A percentile compares a stretch with the other conserved stretches of the same genome.
Conservation (phyloP, 2,113 vertebrate species). For the Urocolius indicus region DNA sequence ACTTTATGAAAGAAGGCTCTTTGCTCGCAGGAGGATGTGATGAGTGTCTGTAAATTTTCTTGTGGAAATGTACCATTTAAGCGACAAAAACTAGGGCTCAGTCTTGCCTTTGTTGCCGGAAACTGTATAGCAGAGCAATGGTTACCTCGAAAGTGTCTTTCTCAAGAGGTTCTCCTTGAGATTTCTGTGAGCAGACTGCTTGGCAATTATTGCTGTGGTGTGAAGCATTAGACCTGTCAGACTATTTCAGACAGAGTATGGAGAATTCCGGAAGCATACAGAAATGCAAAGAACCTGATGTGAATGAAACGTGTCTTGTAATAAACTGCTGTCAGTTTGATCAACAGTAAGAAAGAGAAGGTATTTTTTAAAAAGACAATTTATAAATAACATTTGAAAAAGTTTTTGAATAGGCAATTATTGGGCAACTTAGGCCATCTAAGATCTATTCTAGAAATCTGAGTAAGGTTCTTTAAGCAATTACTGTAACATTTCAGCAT, state of each 20-base stretch:
- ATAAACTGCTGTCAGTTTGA: background rate
- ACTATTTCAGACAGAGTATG: accelerated
- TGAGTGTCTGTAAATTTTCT: background rate
- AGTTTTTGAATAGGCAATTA: background rate
- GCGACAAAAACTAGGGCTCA: background rate
- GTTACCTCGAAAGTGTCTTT: background rate
- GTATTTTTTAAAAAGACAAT: background rate
- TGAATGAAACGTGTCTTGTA: background rate
- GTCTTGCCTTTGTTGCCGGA: background rate
- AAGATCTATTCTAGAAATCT: background rate
- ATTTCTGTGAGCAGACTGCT: background rate
- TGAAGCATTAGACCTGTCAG: background rate
- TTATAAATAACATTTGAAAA: background rate
- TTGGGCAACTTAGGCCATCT: background rate
- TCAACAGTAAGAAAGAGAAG: background rate
- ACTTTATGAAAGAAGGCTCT: background rate
- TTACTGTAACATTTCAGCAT: background rate
- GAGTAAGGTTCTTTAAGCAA: background rate
- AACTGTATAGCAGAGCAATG: background rate
- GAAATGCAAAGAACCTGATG: background rate
- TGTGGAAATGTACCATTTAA: background rate
- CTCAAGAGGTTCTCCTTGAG: background rate
- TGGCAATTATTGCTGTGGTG: background rate
- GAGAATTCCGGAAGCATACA: background rate
- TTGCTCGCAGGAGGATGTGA: background rate